phyloP scores from a whole-genome alignment of 2,113 vertebrate species.

The Regulus satrapa region DNA sequence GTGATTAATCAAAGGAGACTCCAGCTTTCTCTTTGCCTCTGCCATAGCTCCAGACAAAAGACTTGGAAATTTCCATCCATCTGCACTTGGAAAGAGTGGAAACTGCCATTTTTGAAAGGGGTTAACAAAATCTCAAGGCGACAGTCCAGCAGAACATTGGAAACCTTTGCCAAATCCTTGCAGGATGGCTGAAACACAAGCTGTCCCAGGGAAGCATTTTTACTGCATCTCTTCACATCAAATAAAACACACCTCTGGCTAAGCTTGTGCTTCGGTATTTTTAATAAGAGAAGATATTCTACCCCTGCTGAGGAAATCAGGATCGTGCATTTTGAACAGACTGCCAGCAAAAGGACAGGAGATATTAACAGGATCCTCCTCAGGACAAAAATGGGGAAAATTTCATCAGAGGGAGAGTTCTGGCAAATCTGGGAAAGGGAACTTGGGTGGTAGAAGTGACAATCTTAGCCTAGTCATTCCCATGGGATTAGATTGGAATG shows the following conservation, averaged over 20 bases:
- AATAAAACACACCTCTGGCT: conserved; percentile 40
- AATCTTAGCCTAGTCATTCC: background rate
- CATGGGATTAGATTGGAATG: background rate
- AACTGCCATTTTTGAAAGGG: conserved; percentile 20
- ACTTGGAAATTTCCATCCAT: background rate
- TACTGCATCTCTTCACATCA: background rate
- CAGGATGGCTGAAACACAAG: background rate
- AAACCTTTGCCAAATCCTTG: background rate
- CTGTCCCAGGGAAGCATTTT: conserved; percentile 35
- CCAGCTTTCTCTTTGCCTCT: background rate
- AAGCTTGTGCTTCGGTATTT: conserved; percentile 12
- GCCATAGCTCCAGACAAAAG: background rate
- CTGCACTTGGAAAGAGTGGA: background rate
- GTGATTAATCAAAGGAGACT: background rate
- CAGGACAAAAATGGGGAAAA: background rate
- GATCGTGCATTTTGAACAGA: background rate
- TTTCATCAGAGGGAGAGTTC: background rate
- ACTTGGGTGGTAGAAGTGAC: conserved; percentile 11
- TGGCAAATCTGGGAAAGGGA: background rate
- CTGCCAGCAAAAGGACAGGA: background rate
- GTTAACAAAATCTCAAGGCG: conserved; percentile 21
- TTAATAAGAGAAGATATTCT: conserved; percentile 38
- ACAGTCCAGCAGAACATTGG: background rate
- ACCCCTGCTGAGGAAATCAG: conserved; percentile 20
- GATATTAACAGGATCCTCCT: background rate